A percentile compares a stretch with the other conserved stretches of the same genome.
Conservation (phyloP, 35 echinoderm and acorn worm species). For the Chiridota heheva region DNA sequence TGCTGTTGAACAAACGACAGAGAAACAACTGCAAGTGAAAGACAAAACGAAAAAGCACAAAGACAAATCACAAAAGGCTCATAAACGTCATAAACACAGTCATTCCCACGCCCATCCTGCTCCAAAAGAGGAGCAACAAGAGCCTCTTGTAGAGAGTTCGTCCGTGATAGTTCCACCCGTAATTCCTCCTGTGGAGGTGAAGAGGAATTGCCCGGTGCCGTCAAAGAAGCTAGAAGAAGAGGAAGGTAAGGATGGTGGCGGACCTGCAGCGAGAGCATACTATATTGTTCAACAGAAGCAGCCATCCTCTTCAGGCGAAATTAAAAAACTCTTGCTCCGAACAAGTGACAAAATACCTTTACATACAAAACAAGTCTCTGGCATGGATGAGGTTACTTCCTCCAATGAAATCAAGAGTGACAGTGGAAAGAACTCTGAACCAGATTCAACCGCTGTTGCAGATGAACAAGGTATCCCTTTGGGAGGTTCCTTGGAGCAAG, state of each 20-base stretch:
- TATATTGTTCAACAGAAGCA: constrained; percentile 84
- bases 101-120: constrained; percentile 59
- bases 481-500: not conserved
- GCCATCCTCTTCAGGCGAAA: constrained; percentile 82
- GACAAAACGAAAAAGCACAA: constrained; percentile 67
- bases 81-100: constrained; percentile 72
- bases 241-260: constrained; percentile 35
- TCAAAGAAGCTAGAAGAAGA: constrained; percentile 45
- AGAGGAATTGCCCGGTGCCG: constrained; percentile 13
- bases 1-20: not conserved
- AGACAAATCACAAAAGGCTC: constrained; percentile 78
- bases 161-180: not conserved
- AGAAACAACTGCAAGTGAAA: constrained; percentile 39
- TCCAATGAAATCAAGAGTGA: constrained; percentile 25
- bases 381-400: constrained; percentile 11
- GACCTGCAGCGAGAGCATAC: constrained; percentile 55
- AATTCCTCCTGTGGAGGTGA: not conserved
- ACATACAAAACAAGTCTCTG: no score
- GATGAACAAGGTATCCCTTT: not conserved
- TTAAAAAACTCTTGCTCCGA: constrained; percentile 78
- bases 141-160: not conserved
- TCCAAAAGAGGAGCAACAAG: constrained; percentile 56
- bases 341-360: constrained; percentile 32
- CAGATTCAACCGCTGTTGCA: constrained; percentile 23
- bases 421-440: constrained; percentile 17